Evolutionary conservation across 2,113 vertebrate genomes (phyloP).

Genomic region (Labeo rohita): DNA sequence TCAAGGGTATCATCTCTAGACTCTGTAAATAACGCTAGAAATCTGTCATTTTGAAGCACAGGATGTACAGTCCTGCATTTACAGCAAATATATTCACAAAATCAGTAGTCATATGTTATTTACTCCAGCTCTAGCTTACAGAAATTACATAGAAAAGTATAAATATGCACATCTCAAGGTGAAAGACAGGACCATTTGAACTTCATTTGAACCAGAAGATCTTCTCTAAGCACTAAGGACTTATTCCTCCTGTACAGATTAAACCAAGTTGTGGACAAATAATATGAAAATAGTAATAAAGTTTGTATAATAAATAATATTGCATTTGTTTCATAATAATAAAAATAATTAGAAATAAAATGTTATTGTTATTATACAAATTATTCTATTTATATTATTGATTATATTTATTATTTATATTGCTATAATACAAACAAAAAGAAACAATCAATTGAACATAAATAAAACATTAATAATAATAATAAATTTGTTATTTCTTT

Average conservation of each 20-base stretch:
- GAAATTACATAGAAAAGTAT: background rate
- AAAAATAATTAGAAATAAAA: too few species aligned
- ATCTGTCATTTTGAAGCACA: constrained; percentile 12
- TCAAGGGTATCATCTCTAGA: constrained; percentile 49
- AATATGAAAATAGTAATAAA: too few species aligned
- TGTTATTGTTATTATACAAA: too few species aligned
- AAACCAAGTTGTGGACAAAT: background rate
- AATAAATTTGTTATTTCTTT: too few species aligned
- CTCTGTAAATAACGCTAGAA: constrained; percentile 26
- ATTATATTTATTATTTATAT: too few species aligned
- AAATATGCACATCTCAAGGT: background rate
- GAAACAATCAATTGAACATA: too few species aligned
- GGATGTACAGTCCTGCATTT: background rate
- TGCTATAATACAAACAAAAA: too few species aligned
- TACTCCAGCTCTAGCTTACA: background rate
- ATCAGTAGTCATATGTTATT: constrained; percentile 19
- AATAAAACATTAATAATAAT: too few species aligned
- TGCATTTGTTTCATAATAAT: too few species aligned
- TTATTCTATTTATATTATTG: too few species aligned
- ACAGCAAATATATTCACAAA: background rate
- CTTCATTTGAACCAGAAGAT: background rate
- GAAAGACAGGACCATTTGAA: background rate
- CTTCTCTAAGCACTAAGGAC: background rate
- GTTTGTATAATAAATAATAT: too few species aligned
- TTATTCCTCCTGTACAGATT: background rate